These are phyloP conservation scores for Clarias gariepinus DNA, from an alignment of 2,113 vertebrate species.

Conservation along the genomic window DNA sequence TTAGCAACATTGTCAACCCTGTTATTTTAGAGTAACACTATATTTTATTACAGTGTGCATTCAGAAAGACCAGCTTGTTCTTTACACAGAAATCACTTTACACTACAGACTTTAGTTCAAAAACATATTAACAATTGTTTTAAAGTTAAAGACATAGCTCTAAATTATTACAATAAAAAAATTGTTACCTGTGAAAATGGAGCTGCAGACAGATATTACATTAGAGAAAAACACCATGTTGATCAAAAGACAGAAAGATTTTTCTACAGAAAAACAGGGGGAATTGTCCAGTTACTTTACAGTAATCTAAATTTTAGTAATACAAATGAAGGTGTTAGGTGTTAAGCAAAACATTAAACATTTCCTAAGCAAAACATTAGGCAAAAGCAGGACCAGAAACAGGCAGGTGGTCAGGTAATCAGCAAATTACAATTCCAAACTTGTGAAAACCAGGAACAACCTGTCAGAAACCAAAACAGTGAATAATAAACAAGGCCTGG, in stretches of 20 bases:
- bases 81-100: not conserved
- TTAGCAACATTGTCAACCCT: not conserved
- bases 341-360: not conserved
- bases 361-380: not conserved
- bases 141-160: not conserved
- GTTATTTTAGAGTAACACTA: not conserved
- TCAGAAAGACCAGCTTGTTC: not conserved
- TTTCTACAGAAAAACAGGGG: not conserved
- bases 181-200: constrained; percentile 3
- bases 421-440: not conserved
- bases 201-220: not conserved
- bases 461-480: not conserved
- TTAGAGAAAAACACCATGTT: not conserved
- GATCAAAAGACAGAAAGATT: not conserved
- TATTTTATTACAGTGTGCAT: not conserved
- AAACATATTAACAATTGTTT: not conserved
- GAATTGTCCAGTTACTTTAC: not conserved
- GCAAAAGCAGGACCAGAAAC: not conserved
- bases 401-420: not conserved
- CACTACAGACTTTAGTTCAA: not conserved
- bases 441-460: not conserved
- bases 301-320: not conserved
- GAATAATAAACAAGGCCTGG: not conserved
- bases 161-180: not conserved
- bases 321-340: not conserved